These are phyloP conservation scores for Halcyon malimbica DNA, from an alignment of 2,113 vertebrate species.

Conservation along the genomic window DNA sequence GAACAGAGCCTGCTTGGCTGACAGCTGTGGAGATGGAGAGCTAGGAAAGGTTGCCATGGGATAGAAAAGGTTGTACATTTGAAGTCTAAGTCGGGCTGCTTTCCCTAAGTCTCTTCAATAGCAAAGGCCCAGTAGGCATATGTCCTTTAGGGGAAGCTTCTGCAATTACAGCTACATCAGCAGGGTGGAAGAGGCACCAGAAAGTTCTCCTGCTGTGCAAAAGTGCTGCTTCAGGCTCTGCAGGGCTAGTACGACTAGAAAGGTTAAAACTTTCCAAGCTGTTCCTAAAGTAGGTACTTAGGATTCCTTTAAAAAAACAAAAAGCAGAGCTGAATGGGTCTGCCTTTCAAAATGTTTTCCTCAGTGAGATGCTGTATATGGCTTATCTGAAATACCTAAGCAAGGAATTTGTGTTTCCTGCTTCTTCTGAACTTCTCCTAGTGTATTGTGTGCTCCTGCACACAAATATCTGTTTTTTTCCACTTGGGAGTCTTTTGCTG, in stretches of 20 bases:
- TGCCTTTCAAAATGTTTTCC: not conserved
- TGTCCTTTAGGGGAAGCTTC: not conserved
- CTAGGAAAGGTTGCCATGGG: not conserved
- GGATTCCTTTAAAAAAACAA: not conserved
- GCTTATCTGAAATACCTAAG: not conserved
- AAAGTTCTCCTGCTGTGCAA: not conserved
- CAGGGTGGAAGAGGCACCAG: not conserved
- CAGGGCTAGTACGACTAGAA: not conserved
- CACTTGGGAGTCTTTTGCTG: not conserved
- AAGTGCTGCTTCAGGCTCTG: not conserved
- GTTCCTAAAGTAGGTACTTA: not conserved
- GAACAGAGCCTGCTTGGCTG: not conserved
- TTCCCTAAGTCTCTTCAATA: not conserved
- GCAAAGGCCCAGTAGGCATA: not conserved
- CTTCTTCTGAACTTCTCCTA: not conserved
- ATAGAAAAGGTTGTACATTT: not conserved
- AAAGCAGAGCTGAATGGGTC: not conserved
- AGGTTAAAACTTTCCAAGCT: not conserved
- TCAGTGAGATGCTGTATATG: not conserved
- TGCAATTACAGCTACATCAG: not conserved
- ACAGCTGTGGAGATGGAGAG: not conserved
- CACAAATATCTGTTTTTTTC: not conserved
- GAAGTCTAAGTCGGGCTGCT: not conserved
- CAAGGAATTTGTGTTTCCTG: not conserved
- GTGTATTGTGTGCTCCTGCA: not conserved